Base-by-base conservation (phyloP, 2,797 vertebrate genomes). In the Poliocrania exsul region DNA sequence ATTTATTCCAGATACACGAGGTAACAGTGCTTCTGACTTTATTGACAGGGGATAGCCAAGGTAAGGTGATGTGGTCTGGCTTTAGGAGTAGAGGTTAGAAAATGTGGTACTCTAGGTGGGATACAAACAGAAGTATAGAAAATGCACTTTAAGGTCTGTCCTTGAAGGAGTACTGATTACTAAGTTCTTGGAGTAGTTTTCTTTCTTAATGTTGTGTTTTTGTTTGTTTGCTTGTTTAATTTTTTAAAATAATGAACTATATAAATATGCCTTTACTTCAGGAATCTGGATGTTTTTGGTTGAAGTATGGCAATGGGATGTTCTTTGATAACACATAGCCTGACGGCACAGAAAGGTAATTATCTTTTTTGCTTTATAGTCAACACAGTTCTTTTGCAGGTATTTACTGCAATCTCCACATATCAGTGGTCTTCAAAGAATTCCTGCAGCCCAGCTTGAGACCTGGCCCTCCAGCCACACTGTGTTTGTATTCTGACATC, bases 311-410 rank as follows among this genome's bases (percentile, higher is more conserved):
- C 44, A 66, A n/a, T 16, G 10, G 31, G 13, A 31, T 61, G 9
- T 35, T 65, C 20, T 84, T 67, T 54, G 29, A 42, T 40, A 58
- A 44, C 20, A n/a, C 15, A 69, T 35, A 58, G 0, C 1, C 71
- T 49, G 66, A 57, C 19, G 51, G 29, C 17, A 19, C 28, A 31
- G 29, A 53, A 53, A 53, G 18, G 17, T 31, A 53, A 19, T 53
- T 53, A 11, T 31, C 29, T 53, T 53, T 29, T 53, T 53, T 3
- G 1, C 7, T 26, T 46, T 60, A 9, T 8, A 24, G 10, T 4
- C 0, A 9, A 64, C 6, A 0, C 5, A 1, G 3, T 44, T 37
- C 16, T 31, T 70, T 56, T 66, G 23, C 20, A 61, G 57, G n/a
- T n/a, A 37, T 56, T 49, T 62, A 28, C 9, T 47, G 23, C 9